Percentiles rank a stretch among this genome's conserved stretches.
phyloP scores from a whole-genome alignment of 1,140 invertebrate genomes.

The Ooceraea biroi region DNA sequence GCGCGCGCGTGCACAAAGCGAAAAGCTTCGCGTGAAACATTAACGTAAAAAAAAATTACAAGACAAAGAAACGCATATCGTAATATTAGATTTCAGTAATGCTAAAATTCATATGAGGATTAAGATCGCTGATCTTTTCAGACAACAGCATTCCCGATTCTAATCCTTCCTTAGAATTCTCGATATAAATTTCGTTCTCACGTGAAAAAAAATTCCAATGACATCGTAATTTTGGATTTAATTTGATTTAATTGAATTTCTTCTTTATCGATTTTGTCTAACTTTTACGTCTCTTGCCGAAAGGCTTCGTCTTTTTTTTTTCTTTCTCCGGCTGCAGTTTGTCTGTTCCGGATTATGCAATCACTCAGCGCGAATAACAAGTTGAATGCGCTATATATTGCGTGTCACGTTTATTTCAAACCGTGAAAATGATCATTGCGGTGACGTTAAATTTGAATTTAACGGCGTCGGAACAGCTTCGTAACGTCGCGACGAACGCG shows the following conservation, averaged over 20 bases:
- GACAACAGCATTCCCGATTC: background rate
- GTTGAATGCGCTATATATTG: background rate
- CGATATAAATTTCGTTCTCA: background rate
- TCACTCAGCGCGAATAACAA: background rate
- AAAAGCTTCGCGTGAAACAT: background rate
- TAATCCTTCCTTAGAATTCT: background rate
- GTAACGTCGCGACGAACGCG: constrained; percentile 15
- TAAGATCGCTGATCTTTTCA: background rate
- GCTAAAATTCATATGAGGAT: constrained; percentile 21
- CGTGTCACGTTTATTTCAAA: background rate
- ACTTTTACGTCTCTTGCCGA: too few species aligned
- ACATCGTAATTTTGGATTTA: too few species aligned
- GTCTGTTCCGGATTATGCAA: too few species aligned
- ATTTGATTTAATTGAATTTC: too few species aligned
- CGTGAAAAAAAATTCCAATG: background rate
- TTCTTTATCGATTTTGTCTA: too few species aligned
- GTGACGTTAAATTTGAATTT: constrained; percentile 36
- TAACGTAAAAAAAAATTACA: constrained; percentile 9
- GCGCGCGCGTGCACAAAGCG: background rate
- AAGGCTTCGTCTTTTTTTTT: too few species aligned
- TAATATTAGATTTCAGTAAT: constrained; percentile 8
- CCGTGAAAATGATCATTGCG: background rate
- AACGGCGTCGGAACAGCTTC: background rate
- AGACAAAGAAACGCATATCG: background rate
- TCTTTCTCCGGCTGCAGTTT: too few species aligned